Percentiles rank a stretch among this genome's conserved stretches.
Conservation (phyloP, 2,888 invertebrate species). For the Cryptocheilus praepositus region DNA sequence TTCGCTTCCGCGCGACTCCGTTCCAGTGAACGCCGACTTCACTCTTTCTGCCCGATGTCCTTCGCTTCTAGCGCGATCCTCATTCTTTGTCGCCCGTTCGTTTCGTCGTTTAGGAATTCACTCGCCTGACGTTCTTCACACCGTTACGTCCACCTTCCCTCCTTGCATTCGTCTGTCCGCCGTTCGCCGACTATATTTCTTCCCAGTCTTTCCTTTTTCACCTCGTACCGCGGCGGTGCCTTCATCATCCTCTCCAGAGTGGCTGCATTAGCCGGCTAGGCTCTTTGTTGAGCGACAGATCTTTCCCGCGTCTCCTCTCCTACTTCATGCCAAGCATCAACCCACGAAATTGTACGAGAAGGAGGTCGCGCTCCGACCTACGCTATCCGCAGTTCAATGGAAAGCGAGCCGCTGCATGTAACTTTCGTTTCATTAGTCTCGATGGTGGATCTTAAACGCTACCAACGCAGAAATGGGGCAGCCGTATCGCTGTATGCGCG, state of each 20-base stretch:
- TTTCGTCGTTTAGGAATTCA: too few relatives aligned
- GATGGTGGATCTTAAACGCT: slow-evolving; percentile 5
- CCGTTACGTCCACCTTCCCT: neutral
- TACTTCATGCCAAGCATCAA: slow-evolving; percentile 18
- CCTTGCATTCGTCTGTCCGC: slow-evolving; percentile 6
- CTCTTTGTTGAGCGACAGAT: slow-evolving; percentile 39
- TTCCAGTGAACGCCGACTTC: neutral
- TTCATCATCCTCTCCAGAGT: slow-evolving; percentile 41
- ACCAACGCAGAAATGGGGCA: too few relatives aligned
- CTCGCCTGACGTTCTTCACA: neutral
- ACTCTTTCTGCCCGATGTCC: neutral
- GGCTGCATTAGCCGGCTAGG: slow-evolving; percentile 43
- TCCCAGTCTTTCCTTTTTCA: slow-evolving; percentile 4
- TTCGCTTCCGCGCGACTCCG: neutral
- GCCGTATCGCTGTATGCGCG: too few relatives aligned
- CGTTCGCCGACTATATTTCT: slow-evolving; percentile 1
- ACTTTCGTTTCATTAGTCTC: slow-evolving; percentile 10
- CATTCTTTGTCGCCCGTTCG: neutral
- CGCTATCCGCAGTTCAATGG: slow-evolving; percentile 1
- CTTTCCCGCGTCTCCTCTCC: slow-evolving; percentile 15
- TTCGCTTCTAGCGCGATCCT: neutral
- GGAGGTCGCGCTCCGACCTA: slow-evolving; percentile 7
- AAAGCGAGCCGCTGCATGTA: slow-evolving; percentile 4
- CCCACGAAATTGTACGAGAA: slow-evolving; percentile 21
- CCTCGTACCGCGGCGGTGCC: slow-evolving; percentile 24